Evolutionary conservation across 1,140 invertebrate species (phyloP), one percentile per base, ranked within the genome.

Genomic region (Drosophila watanabei): DNA sequence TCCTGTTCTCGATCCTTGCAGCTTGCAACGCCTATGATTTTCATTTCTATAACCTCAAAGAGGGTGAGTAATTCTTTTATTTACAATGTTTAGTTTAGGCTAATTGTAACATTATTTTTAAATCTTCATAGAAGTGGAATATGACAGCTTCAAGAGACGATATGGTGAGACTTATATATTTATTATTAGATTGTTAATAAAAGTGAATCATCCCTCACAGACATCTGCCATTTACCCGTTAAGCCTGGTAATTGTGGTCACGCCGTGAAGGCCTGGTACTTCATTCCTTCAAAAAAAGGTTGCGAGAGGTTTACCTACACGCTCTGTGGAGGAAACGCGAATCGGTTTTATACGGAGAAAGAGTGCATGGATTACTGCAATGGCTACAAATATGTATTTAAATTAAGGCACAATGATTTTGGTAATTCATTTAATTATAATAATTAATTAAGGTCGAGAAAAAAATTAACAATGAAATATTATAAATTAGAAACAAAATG

Each of bases 331-430:
- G 61, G 61, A 10, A 64, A 64, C 8, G 0, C 2, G 2, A 64
- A 64, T 41, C n/a, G 61, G 4, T 64, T 64, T 16, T 64, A 64
- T 56, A 16, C 13, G 41, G 18, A 41, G n/a, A 4, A 16, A 10
- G 61, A 64, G 45, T 64, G 61, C 49, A 14, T 39, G 2, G 28
- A 41, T 1, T 30, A 20, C 24, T 58, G 51, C 51, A 14, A 0
- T 1, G 4, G 14, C 24, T 49, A 30, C 5, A 16, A 0, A 30
- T 13, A 30, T 30, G 4, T 28, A 9, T 28, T 28, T 24, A 45
- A 20, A n/a, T 4, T 43, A 4, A n/a, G 39, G n/a, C n/a, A n/a
- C n/a, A n/a, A n/a, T n/a, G n/a, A n/a, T n/a, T n/a, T n/a, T n/a
- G n/a, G n/a, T n/a, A n/a, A n/a, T n/a, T n/a, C n/a, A n/a, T n/a